A percentile compares a stretch with the other conserved stretches of the same genome.
These are phyloP conservation scores for Xiphorhynchus elegans DNA, from an alignment of 2,113 vertebrate species.

Conservation along the genomic window DNA sequence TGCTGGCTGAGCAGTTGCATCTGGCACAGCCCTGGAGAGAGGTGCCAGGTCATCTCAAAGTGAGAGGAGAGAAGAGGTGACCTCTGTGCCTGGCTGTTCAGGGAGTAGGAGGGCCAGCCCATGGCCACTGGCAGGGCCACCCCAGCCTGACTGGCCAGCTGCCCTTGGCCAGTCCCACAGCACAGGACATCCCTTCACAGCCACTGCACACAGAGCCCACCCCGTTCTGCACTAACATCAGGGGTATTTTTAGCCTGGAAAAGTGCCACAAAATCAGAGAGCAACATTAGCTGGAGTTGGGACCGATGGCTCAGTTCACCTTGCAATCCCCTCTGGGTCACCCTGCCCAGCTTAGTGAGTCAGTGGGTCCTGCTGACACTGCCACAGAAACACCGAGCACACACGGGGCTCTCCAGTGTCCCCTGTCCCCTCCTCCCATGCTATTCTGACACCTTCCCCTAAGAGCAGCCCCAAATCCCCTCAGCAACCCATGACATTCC, in stretches of 20 bases:
- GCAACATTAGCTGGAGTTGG: background rate
- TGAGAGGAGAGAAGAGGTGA: background rate
- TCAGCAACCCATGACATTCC: background rate
- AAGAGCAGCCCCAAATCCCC: background rate
- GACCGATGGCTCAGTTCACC: background rate
- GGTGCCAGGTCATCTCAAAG: background rate
- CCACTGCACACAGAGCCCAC: background rate
- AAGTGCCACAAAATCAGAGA: background rate
- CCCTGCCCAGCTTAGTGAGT: background rate
- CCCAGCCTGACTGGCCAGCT: background rate
- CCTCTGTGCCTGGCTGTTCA: background rate
- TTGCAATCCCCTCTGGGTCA: background rate
- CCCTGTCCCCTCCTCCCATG: background rate
- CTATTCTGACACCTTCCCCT: background rate
- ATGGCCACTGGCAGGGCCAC: background rate
- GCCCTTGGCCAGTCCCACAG: background rate
- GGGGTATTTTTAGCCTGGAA: slow-evolving; percentile 69
- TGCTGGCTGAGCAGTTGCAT: background rate
- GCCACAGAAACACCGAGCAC: fast-evolving
- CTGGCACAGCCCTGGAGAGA: background rate
- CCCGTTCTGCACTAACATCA: background rate
- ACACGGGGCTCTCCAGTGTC: background rate
- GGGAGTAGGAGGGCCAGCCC: background rate
- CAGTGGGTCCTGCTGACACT: background rate
- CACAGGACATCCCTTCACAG: background rate